phyloP scores from a whole-genome alignment of 2,797 vertebrate genomes.

The Channa striata region DNA sequence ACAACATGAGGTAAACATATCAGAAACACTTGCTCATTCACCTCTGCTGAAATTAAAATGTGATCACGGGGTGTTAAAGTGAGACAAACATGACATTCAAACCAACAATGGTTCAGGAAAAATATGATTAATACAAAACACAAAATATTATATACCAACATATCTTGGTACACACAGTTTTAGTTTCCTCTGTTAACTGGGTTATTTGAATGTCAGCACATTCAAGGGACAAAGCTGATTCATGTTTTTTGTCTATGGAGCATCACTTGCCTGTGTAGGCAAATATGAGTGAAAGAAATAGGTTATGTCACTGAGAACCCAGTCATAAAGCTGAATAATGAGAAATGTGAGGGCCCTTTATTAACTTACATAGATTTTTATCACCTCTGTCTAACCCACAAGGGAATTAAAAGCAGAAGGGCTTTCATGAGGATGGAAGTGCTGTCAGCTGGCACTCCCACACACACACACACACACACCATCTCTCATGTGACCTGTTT shows the following conservation, averaged over 20 bases:
- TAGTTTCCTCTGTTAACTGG: conserved; percentile 15
- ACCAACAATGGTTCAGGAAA: background rate
- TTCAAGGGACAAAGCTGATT: conserved; percentile 27
- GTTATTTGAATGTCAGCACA: conserved; percentile 21
- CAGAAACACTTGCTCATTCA: background rate
- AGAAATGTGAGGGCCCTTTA: conserved; percentile 2
- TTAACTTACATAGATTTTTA: conserved; percentile 13
- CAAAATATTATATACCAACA: background rate
- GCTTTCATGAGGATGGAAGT: background rate
- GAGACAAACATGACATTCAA: no score
- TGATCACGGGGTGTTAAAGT: no score
- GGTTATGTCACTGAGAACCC: conserved; percentile 37
- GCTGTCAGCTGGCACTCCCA: background rate
- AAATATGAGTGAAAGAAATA: conserved; percentile 49
- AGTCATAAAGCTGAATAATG: conserved; percentile 4
- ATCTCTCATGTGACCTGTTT: background rate
- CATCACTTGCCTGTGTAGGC: conserved; percentile 1
- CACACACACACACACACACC: background rate
- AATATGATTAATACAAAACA: background rate
- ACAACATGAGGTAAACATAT: background rate
- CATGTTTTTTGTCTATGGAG: conserved; percentile 22
- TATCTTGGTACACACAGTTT: conserved; percentile 2
- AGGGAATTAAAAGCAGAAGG: conserved; percentile 4
- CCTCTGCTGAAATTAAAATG: background rate
- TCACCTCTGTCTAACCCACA: conserved; percentile 8